These are phyloP conservation scores for Prionailurus viverrinus DNA, from an alignment of 2,113 vertebrate genomes.

Conservation along the genomic window DNA sequence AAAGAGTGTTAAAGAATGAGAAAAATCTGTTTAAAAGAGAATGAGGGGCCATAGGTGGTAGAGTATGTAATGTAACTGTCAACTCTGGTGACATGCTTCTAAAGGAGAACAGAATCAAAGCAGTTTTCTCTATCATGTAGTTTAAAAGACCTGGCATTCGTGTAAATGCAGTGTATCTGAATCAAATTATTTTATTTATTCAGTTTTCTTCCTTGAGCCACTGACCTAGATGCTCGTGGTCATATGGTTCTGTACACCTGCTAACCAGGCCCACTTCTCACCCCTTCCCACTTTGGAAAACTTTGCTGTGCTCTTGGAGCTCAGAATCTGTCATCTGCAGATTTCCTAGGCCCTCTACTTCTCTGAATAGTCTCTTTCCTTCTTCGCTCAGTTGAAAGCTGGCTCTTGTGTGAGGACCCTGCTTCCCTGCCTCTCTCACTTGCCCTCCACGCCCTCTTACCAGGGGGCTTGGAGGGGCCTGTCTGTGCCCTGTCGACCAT, in stretches of 20 bases:
- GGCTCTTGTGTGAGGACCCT: neutral
- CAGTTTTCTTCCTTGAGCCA: neutral
- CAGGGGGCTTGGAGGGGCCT: fast-evolving
- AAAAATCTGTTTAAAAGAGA: neutral
- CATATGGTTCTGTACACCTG: fast-evolving
- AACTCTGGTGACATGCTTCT: neutral
- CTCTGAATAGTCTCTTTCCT: neutral
- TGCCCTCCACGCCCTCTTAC: too few relatives aligned
- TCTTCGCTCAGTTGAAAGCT: neutral
- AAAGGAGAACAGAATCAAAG: neutral
- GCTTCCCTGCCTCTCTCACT: too few relatives aligned
- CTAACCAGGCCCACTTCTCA: neutral
- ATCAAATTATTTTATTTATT: neutral
- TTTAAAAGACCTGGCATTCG: neutral
- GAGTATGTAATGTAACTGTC: neutral
- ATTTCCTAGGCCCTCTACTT: neutral
- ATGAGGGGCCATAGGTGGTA: neutral
- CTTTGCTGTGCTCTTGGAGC: neutral
- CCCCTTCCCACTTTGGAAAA: neutral
- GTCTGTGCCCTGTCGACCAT: too few relatives aligned
- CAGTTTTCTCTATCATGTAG: neutral
- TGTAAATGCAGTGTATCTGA: neutral
- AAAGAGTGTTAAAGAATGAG: neutral
- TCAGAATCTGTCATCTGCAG: neutral
- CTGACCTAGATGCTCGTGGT: too few relatives aligned